Evolutionary conservation across 1,140 invertebrate genomes (phyloP), one percentile per base, ranked within the genome.

Genomic region (Ganaspis sp.): DNA sequence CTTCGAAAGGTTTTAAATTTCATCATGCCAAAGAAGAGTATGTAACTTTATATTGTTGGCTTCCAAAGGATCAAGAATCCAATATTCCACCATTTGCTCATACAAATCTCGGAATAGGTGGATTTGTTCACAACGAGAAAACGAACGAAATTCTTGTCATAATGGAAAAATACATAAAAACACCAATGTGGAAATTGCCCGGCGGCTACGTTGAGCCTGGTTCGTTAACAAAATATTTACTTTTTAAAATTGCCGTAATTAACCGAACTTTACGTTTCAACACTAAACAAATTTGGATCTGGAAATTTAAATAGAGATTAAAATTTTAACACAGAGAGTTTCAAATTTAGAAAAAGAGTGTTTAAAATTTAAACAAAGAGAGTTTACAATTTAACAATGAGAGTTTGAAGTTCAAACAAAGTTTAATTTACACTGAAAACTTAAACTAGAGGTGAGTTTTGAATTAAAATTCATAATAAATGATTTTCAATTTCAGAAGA

Each of bases 131-230:
- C 15, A 96, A 98, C 85, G 92, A 94, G 1, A 89, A 93, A 6
- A 89, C 87, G 0, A 91, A 94, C 42, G 93, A 98, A 89, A 87
- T 98, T 26, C 91, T 98, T 38, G 95, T 96, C 0, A 94, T 98
- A 15, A 93, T 94, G 77, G 97, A 98, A 86, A 95, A 94, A 86
- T 9, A 74, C 73, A 15, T 64, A 4, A 40, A 38, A 40, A 74
- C 70, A 34, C 54, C 89, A 84, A 92, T 93, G 83, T 98, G 97
- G 97, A 99, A 99, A 91, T 91, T 98, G 17, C 97, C 97, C 26
- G 97, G 97, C 75, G 97, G 97, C 73, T 96, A 96, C 91, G 95
- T 97, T 29, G 96, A 98, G 87, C 95, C 93, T 90, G 94, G 96
- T 96, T 70, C 19, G 6, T 79, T 40, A 53, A 12, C 6, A 21